Evolutionary conservation across 2,888 invertebrate species (phyloP).

Genomic region (Drosophila cognata): DNA sequence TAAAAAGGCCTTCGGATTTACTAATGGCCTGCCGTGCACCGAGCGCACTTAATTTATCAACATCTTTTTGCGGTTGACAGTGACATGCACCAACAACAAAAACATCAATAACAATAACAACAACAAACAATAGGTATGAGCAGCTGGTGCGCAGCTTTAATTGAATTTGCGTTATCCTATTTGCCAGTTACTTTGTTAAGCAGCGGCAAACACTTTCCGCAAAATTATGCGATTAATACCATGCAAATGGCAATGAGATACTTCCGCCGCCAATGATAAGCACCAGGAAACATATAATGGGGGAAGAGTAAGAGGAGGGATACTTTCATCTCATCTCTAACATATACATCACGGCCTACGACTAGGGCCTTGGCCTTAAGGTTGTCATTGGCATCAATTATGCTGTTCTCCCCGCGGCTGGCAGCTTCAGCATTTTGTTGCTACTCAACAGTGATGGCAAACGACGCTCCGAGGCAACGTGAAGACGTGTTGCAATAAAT

Average conservation of each 20-base stretch:
- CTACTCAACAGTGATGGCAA: slow-evolving; percentile 57
- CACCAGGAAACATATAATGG: background rate
- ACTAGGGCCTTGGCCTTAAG: background rate
- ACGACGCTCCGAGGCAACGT: slow-evolving; percentile 48
- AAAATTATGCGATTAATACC: slow-evolving; percentile 59
- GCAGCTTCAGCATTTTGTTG: slow-evolving; percentile 51
- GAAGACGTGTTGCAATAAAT: slow-evolving; percentile 64
- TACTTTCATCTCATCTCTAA: slow-evolving; percentile 9
- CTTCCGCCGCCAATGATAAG: slow-evolving; percentile 37
- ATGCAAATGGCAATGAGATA: slow-evolving; percentile 53
- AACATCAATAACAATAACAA: slow-evolving; percentile 5
- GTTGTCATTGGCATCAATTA: slow-evolving; percentile 65
- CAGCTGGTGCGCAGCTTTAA: slow-evolving; percentile 46
- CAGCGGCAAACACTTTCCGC: slow-evolving; percentile 38
- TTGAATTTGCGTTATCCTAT: slow-evolving; percentile 61
- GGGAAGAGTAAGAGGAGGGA: background rate
- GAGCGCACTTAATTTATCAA: slow-evolving; percentile 67
- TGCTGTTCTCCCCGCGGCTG: slow-evolving; percentile 35
- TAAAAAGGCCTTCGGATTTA: slow-evolving; percentile 38
- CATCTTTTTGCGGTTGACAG: slow-evolving; percentile 63
- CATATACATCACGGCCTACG: slow-evolving; percentile 32
- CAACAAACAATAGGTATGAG: background rate
- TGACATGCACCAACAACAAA: slow-evolving; percentile 42
- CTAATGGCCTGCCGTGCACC: slow-evolving; percentile 56
- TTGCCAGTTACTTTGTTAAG: slow-evolving; percentile 50